Evolutionary conservation across 1,140 invertebrate species (phyloP), one percentile per base, ranked within the genome.

Genomic region (Oedothorax gibbosus): DNA sequence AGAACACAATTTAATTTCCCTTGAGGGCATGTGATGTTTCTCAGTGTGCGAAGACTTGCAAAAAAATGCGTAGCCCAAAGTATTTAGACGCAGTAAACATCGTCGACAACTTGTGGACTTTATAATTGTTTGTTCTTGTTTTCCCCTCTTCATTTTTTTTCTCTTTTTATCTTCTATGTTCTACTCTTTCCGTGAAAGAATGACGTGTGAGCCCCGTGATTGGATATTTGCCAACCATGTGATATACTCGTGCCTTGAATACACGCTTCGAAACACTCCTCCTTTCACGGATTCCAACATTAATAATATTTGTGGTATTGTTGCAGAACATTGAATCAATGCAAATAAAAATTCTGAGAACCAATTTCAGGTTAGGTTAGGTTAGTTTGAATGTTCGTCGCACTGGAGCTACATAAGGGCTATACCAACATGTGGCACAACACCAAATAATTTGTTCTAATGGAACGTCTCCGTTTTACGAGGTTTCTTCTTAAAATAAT

Each of bases 51-150:
- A 62, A 64, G 57, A 35, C 57, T 50, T n/a, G n/a, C 20, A 11
- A n/a, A 35, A 62, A 78, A 65, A 57, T 80, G 54, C 78, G 78
- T 50, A 80, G 66, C 68, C 78, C 18, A 60, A 66, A 57, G 60
- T 50, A 35, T 35, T 35, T 35, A 56, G 78, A 60, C 51, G 56
- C 10, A 14, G 78, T 80, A 80, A 80, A 80, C 78, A 80, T 69
- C 57, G 15, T n/a, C 78, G 66, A 80, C 49, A 80, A 69, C 69
- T 71, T 80, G 78, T 69, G 66, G 66, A 80, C 66, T 80, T 80
- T 80, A 80, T 57, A 80, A 51, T 80, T 69, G 53, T 80, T 80
- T 80, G 66, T 49, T 80, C 78, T 80, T 80, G 53, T 80, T 80
- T 80, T 68, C 53, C 51, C 50, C 50, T 57, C 49, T 76, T 62